Evolutionary conservation across 2,888 invertebrate species (phyloP), one percentile per base, ranked within the genome.

Genomic region (Mythimna ferrago): DNA sequence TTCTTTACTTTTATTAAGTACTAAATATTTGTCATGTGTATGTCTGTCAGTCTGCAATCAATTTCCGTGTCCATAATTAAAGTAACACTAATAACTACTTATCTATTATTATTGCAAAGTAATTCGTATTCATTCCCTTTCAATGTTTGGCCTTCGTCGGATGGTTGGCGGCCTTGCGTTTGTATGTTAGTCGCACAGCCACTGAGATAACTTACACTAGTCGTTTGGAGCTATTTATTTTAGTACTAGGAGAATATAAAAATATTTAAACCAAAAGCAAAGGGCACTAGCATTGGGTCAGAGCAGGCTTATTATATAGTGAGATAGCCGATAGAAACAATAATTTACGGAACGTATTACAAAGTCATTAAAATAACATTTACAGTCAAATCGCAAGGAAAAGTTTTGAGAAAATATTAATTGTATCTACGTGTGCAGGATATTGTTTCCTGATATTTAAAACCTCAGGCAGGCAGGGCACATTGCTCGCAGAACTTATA

Each of bases 111-210:
- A 51, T 38, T 44, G 26, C 68, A 41, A 53, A 65, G 35, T 70
- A 71, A 68, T 69, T 62, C 14, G 41, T 65, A 57, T 76, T 73
- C 61, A 69, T 73, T 84, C 71, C 86, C 85, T 86, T 85, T 84
- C 80, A 76, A 84, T 78, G 71, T 71, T 76, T 80, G 78, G 69
- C 85, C 85, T 85, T 86, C 76, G 26, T 67, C 7, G 35, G 68
- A 72, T 66, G 72, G 66, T 35, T 60, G 70, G 11, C 51, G 73
- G 71, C 84, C 78, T 85, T 79, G 73, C 53, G 4, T 66, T 68
- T 71, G 56, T 72, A 63, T 74, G 54, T 62, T 78, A 80, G 78
- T 35, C 81, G 6, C 63, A 61, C 64, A 80, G 44, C 26, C 78
- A 71, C 38, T 68, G 54, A 63, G 63, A 82, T 44, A 10, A 16